Conservation (phyloP, 2,888 invertebrate genomes). For the Sclerodermus sp. region DNA sequence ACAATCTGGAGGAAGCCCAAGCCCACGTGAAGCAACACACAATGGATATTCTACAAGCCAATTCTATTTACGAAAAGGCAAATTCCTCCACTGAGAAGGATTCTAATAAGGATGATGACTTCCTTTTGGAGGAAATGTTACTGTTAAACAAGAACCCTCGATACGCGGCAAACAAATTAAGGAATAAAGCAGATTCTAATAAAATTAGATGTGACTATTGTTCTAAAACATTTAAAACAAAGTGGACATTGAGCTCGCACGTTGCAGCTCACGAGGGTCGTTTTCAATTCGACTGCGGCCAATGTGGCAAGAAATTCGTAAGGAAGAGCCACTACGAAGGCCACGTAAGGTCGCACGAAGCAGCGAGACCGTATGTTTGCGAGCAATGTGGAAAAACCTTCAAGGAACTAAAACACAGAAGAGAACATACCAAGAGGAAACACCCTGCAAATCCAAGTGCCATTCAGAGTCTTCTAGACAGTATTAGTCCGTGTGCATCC, state of each 20-base stretch:
- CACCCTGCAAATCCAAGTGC: conserved; percentile 47
- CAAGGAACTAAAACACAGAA: conserved; percentile 53
- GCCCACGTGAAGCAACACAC: conserved; percentile 44
- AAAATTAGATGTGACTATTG: conserved; percentile 53
- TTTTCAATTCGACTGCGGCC: conserved; percentile 52
- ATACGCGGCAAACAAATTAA: conserved; percentile 12
- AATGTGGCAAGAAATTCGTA: conserved; percentile 55
- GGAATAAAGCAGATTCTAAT: conserved; percentile 2
- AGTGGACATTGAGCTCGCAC: conserved; percentile 54
- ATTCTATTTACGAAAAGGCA: conserved; percentile 11
- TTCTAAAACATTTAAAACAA: conserved; percentile 53
- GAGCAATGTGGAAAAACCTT: conserved; percentile 54
- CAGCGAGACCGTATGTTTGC: conserved; percentile 52
- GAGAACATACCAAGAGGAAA: conserved; percentile 53
- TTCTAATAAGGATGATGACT: conserved; percentile 40
- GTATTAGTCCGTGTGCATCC: conserved; percentile 46
- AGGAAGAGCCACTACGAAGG: conserved; percentile 56
- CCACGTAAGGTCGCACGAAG: conserved; percentile 53
- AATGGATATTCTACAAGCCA: conserved; percentile 29
- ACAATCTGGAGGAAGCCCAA: conserved; percentile 29
- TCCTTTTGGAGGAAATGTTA: conserved; percentile 50
- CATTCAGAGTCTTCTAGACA: conserved; percentile 49
- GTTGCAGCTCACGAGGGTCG: conserved; percentile 55
- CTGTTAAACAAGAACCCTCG: conserved; percentile 42
- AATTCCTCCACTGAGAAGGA: conserved; percentile 3